Conservation (phyloP, 1,140 invertebrate genomes). For the Procambarus clarkii region DNA sequence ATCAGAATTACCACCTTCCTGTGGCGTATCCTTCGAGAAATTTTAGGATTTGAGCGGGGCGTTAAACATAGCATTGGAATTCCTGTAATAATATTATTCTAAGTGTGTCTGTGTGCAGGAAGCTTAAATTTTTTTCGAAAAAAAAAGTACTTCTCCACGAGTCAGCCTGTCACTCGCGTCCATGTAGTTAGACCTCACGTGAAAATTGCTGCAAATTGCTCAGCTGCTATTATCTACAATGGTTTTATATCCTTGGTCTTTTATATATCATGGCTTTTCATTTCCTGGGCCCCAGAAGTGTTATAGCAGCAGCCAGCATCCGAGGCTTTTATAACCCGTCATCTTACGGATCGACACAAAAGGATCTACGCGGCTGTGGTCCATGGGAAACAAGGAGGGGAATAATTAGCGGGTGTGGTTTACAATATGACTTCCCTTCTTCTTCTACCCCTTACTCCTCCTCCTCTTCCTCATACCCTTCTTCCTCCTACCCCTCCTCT, state of each 20-base stretch:
- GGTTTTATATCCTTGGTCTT: conserved; percentile 27
- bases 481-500: not conserved
- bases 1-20: conserved; percentile 54
- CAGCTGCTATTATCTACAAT: conserved; percentile 32
- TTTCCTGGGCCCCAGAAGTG: not conserved
- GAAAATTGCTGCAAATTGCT: conserved; percentile 37
- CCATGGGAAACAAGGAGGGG: conserved; percentile 18
- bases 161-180: not conserved
- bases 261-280: not conserved
- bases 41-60: not conserved
- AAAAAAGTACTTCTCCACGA: not conserved
- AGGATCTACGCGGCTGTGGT: not conserved
- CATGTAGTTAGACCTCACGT: conserved; percentile 3
- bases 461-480: not conserved
- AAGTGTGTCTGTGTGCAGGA: too few relatives aligned
- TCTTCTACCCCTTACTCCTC: not conserved
- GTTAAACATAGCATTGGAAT: not conserved
- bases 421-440: conserved; percentile 32
- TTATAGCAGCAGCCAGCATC: not conserved
- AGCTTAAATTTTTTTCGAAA: too few relatives aligned
- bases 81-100: not conserved
- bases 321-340: conserved; percentile 6
- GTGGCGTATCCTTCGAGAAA: conserved; percentile 3
- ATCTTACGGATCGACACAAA: not conserved
- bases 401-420: conserved; percentile 42